Percentiles rank a stretch among this genome's conserved stretches.
phyloP scores from a whole-genome alignment of 2,113 vertebrate species.

The Pseudopodoces humilis region DNA sequence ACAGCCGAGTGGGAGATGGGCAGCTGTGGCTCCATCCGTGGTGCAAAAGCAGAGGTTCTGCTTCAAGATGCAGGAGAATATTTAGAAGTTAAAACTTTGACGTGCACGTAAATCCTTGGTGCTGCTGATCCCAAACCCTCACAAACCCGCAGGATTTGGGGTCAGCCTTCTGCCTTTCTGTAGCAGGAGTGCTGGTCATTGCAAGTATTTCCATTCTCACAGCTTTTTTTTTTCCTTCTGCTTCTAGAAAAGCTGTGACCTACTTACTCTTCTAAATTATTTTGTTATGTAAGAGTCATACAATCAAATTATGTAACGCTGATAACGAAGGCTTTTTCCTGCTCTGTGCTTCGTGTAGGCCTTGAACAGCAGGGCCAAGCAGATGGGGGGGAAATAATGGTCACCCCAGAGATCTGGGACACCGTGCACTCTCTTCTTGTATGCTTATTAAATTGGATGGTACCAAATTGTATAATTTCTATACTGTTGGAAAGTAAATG shows the following conservation, averaged over 20 bases:
- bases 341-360: background rate
- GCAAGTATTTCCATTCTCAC: background rate
- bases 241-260: constrained; percentile 60
- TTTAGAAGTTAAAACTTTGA: background rate
- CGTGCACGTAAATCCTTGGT: rapidly evolving
- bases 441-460: background rate
- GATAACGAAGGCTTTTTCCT: constrained; percentile 39
- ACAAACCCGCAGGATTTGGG: rapidly evolving
- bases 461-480: background rate
- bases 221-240: background rate
- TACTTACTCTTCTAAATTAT: constrained; percentile 64
- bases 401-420: constrained; percentile 16
- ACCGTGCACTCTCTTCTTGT: background rate
- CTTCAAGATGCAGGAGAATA: background rate
- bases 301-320: constrained; percentile 58
- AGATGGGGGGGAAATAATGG: background rate
- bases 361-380: background rate
- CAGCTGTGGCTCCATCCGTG: background rate
- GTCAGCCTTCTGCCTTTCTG: background rate
- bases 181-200: background rate
- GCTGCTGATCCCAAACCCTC: background rate
- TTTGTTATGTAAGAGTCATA: constrained; percentile 64
- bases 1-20: background rate
- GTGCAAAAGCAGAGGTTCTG: background rate
- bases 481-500: background rate